Evolutionary conservation across 1,140 invertebrate species (phyloP), one percentile per base, ranked within the genome.

Genomic region (Rhagoletis zephyria): DNA sequence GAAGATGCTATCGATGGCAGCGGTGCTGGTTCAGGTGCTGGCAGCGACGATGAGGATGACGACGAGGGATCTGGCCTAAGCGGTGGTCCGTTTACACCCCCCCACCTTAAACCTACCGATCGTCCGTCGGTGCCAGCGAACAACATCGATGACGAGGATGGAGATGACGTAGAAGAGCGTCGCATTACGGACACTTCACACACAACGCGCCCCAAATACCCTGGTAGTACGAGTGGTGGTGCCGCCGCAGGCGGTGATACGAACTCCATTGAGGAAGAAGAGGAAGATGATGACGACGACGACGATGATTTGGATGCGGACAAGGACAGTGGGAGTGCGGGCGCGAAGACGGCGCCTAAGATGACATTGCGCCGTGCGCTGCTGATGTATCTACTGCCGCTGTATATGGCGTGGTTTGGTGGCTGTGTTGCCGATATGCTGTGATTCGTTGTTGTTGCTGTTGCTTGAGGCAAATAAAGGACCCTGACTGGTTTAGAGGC

Each of bases 331-430:
- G 89, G n/a, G 14, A 88, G 81, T 59, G 90, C 89, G 51, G 89
- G 67, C 14, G 61, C 19, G 40, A 61, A 85, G 81, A 89, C 93
- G 4, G 91, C 96, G n/a, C 61, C 90, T 16, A 85, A 85, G 93
- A 94, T 95, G 93, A 95, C 95, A 2, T 90, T 97, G 2, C 90
- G 90, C 42, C 94, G 94, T 87, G 96, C 96, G 5, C 90, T 97
- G 4, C 94, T 95, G 87, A 95, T 96, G 70, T 97, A 97, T 93
- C 93, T 97, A 63, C 93, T 97, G 90, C 96, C 97, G 6, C 95
- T 97, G 60, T 95, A 96, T 88, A 95, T 97, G 90, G 95, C 96
- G 89, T 97, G 96, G 96, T 96, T 97, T 92, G 96, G 97, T 86
- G 95, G 95, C 88, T 95, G 96, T 90, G 95, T 97, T 90, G 95